Percentiles rank a stretch among this genome's conserved stretches.
Evolutionary conservation across 2,797 vertebrate genomes (phyloP).

Genomic region (Anabacerthia variegaticeps): DNA sequence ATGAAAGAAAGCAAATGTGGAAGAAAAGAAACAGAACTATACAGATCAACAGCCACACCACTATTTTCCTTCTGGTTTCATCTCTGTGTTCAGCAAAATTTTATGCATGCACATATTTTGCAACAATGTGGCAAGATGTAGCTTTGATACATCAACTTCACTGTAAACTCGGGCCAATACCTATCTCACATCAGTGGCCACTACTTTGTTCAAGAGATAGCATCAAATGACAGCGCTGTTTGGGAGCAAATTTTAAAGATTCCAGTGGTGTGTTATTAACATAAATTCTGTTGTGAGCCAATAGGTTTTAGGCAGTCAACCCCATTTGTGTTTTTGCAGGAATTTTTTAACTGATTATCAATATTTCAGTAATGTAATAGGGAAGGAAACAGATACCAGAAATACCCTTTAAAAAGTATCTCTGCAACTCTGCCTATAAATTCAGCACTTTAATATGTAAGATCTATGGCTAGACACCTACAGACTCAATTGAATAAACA

Average conservation of each 20-base stretch:
- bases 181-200: neutral
- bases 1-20: slow-evolving; percentile 56
- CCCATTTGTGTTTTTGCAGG: neutral
- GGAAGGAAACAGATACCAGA: neutral
- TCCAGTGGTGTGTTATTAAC: neutral
- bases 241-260: neutral
- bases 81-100: neutral
- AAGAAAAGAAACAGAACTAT: slow-evolving; percentile 23
- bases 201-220: neutral
- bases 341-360: neutral
- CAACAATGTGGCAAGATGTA: neutral
- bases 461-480: slow-evolving; percentile 36
- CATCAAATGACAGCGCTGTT: neutral
- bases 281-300: neutral
- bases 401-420: neutral
- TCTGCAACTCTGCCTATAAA: neutral
- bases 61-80: neutral
- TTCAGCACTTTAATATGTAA: slow-evolving; percentile 27
- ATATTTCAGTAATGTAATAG: neutral
- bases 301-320: neutral
- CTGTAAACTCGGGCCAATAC: neutral
- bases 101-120: neutral
- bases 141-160: neutral
- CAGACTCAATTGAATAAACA: slow-evolving; percentile 32
- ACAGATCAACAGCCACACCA: neutral